phyloP scores from a whole-genome alignment of 2,888 invertebrate species.

The Meteorus colon region DNA sequence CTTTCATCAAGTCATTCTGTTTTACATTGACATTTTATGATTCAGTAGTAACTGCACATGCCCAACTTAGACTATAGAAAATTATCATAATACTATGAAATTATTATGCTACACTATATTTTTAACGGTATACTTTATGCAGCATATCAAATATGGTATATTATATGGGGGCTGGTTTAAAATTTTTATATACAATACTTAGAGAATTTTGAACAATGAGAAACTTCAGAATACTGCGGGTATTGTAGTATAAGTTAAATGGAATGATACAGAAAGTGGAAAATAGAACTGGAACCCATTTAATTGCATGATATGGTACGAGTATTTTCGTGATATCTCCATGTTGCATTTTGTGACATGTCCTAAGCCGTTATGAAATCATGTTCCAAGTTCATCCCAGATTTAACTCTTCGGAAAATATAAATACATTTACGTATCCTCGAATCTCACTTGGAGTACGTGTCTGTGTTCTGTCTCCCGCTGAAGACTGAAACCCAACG shows the following conservation, averaged over 20 bases:
- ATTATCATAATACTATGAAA: background rate
- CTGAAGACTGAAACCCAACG: no score
- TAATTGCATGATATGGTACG: background rate
- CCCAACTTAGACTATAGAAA: background rate
- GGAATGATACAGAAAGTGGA: background rate
- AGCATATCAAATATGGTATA: no score
- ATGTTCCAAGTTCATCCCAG: background rate
- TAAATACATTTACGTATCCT: background rate
- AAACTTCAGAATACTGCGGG: no score
- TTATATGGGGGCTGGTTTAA: no score
- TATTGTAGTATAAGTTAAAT: background rate
- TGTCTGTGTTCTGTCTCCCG: no score
- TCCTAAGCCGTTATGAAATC: background rate
- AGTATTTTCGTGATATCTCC: background rate
- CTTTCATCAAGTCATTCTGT: background rate
- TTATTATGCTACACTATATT: background rate
- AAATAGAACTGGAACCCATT: background rate
- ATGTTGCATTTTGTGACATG: background rate
- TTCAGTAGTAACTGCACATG: background rate
- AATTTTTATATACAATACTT: no score
- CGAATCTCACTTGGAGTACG: background rate
- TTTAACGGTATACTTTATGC: background rate
- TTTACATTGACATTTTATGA: constrained; percentile 3
- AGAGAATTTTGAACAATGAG: no score
- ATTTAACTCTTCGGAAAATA: background rate